These are phyloP conservation scores for Atrina japonica DNA, from an alignment of 2,888 invertebrate species.

Conservation along the genomic window DNA sequence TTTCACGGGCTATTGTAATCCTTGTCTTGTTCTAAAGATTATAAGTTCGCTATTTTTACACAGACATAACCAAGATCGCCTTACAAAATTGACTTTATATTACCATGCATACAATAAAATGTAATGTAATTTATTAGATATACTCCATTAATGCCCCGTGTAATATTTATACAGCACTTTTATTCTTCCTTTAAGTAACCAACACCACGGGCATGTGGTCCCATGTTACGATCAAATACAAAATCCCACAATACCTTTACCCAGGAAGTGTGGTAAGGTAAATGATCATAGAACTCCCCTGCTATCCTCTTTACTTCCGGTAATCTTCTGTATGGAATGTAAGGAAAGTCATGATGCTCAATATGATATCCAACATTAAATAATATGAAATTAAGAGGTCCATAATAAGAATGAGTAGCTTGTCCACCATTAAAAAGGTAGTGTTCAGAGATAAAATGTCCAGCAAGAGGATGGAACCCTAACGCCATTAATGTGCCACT, in stretches of 20 bases:
- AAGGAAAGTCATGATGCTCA: constrained; percentile 81
- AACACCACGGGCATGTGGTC: constrained; percentile 92
- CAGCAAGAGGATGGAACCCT: constrained; percentile 79
- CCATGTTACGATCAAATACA: constrained; percentile 95
- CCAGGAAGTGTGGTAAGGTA: constrained; percentile 98
- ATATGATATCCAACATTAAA: constrained; percentile 80
- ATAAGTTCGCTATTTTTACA: too few species aligned
- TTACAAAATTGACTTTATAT: too few species aligned
- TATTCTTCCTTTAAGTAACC: constrained; percentile 63
- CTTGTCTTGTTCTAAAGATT: too few species aligned
- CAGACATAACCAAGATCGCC: too few species aligned
- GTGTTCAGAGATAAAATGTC: constrained; percentile 80
- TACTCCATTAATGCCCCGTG: too few species aligned
- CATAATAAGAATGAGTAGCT: constrained; percentile 80
- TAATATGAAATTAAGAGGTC: constrained; percentile 78
- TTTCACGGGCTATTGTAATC: too few species aligned
- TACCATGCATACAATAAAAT: constrained; percentile 4
- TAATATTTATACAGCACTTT: too few species aligned
- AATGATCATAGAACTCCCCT: constrained; percentile 94
- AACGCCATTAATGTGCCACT: constrained; percentile 76
- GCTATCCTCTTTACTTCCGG: constrained; percentile 83
- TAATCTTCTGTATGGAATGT: constrained; percentile 77
- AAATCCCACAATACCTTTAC: constrained; percentile 95
- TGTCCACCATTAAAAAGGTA: constrained; percentile 77
- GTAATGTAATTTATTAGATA: background rate